These are phyloP conservation scores for Prunella himalayana DNA, from an alignment of 2,113 vertebrate genomes.

Conservation along the genomic window DNA sequence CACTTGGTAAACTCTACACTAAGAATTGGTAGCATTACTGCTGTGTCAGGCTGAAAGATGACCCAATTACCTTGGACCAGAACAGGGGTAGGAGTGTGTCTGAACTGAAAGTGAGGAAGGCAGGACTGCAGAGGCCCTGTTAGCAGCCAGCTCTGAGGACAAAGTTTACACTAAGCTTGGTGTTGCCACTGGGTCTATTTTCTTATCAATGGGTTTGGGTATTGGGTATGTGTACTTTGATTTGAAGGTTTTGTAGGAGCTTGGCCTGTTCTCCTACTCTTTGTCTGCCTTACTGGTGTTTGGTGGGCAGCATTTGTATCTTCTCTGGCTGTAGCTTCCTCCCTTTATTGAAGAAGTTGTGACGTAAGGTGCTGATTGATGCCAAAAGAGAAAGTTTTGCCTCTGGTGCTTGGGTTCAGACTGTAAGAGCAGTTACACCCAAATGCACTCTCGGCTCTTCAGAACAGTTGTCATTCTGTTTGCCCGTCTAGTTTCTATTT, in stretches of 20 bases:
- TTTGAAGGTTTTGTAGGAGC: background rate
- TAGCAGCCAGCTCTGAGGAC: background rate
- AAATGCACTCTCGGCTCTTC: background rate
- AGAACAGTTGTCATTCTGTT: background rate
- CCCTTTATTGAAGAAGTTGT: background rate
- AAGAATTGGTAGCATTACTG: background rate
- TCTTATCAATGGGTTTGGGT: background rate
- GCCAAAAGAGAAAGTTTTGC: background rate
- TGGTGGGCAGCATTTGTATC: background rate
- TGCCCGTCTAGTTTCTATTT: background rate
- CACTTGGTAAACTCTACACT: background rate
- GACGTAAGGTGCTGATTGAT: background rate
- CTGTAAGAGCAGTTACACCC: background rate
- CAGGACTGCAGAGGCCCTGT: background rate
- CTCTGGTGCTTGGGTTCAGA: background rate
- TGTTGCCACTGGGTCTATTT: background rate
- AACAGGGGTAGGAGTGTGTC: background rate
- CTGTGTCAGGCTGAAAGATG: background rate
- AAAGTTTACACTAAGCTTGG: background rate
- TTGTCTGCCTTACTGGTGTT: background rate
- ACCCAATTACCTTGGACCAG: background rate
- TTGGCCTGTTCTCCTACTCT: background rate
- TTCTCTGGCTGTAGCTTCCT: background rate
- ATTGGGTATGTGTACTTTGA: background rate
- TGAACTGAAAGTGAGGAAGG: background rate